phyloP scores from a whole-genome alignment of 2,113 vertebrate genomes.

The Lophius piscatorius region DNA sequence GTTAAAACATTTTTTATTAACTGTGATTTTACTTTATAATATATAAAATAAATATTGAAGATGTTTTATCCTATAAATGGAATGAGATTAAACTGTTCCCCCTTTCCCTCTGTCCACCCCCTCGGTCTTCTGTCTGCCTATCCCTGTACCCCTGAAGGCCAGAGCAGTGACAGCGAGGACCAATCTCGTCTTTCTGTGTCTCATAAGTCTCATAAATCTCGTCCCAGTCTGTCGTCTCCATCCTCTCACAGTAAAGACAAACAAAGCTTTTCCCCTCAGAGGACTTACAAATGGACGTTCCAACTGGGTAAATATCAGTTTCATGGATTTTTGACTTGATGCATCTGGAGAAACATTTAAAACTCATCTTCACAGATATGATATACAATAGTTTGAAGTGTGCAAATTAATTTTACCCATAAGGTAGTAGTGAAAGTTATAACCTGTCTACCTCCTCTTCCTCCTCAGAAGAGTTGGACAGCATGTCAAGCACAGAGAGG shows the following conservation, averaged over 20 bases:
- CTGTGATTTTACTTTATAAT: too few species aligned
- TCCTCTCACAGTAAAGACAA: slow-evolving; percentile 89
- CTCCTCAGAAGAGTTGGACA: slow-evolving; percentile 90
- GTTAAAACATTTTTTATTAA: too few species aligned
- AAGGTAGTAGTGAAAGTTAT: too few species aligned
- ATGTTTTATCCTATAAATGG: too few species aligned
- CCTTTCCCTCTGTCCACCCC: background rate
- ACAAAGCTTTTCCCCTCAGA: slow-evolving; percentile 86
- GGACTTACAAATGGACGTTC: slow-evolving; percentile 95
- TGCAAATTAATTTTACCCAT: too few species aligned
- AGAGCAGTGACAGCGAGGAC: slow-evolving; percentile 98
- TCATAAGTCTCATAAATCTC: slow-evolving; percentile 85
- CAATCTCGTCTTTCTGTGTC: slow-evolving; percentile 71
- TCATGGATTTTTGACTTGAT: background rate
- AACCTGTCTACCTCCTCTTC: background rate
- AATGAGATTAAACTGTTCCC: too few species aligned
- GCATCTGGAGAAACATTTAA: too few species aligned
- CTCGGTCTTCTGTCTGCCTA: too few species aligned
- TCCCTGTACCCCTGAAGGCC: too few species aligned
- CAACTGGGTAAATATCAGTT: slow-evolving; percentile 85
- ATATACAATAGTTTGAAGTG: too few species aligned
- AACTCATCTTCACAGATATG: too few species aligned
- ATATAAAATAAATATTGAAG: too few species aligned
- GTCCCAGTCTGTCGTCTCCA: slow-evolving; percentile 82
- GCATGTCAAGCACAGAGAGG: slow-evolving; percentile 90